Conservation (phyloP, 2,888 invertebrate species). For the Strigamia maritima region DNA sequence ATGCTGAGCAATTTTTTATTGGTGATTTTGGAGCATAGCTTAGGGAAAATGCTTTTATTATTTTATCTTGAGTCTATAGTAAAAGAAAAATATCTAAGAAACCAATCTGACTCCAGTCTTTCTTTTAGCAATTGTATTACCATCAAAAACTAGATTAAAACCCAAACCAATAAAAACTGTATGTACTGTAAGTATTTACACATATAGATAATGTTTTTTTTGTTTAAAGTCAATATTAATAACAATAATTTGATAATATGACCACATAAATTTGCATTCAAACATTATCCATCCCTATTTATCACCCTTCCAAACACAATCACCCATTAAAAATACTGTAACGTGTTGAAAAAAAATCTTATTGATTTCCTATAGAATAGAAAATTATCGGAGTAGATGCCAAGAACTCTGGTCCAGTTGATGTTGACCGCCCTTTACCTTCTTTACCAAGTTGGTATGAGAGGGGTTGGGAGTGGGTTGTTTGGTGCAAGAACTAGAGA, state of each 20-base stretch:
- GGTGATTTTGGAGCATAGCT: too few species aligned
- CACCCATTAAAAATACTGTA: background rate
- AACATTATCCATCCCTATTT: background rate
- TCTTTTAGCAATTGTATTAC: too few species aligned
- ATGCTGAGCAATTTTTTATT: too few species aligned
- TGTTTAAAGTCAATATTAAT: too few species aligned
- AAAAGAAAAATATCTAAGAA: too few species aligned
- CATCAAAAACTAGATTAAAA: too few species aligned
- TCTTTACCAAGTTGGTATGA: background rate
- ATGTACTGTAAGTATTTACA: too few species aligned
- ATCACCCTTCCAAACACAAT: background rate
- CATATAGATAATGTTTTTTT: too few species aligned
- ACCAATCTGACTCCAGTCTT: too few species aligned
- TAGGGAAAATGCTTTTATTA: too few species aligned
- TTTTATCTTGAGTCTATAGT: too few species aligned
- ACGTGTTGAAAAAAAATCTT: background rate
- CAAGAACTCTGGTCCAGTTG: conserved; percentile 11
- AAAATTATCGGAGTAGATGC: conserved; percentile 15
- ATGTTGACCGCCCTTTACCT: conserved; percentile 16
- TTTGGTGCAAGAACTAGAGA: background rate
- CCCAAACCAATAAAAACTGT: too few species aligned
- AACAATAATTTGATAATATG: background rate
- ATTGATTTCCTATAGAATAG: conserved; percentile 11
- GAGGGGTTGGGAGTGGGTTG: background rate
- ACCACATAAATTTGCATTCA: background rate